Conservation (phyloP, 1,140 invertebrate genomes). For the Neodiprion virginianus region DNA sequence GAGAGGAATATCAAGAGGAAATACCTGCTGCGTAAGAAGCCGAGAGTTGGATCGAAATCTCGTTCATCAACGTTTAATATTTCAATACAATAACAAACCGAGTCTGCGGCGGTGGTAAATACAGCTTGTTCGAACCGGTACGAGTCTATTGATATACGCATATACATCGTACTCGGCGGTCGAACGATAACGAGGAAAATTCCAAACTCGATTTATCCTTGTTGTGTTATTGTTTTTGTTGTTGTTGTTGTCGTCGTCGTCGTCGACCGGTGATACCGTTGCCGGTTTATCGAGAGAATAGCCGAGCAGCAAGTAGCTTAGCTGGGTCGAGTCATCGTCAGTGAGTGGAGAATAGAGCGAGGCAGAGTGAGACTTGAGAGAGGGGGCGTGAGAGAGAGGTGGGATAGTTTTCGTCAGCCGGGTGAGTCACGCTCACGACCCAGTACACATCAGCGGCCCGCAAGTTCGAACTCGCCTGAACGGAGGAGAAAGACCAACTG, state of each 20-base stretch:
- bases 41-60: too few species aligned
- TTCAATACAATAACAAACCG: too few species aligned
- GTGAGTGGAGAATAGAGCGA: neutral
- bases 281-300: neutral
- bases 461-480: too few species aligned
- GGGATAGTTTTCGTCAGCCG: neutral
- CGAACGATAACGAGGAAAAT: neutral
- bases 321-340: neutral
- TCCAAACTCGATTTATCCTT: neutral
- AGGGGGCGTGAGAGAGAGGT: neutral
- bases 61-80: too few species aligned
- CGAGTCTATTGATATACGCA: too few species aligned
- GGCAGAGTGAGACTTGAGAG: too few species aligned
- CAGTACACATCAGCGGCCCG: neutral
- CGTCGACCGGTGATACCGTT: neutral
- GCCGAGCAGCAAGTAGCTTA: neutral
- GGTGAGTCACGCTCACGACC: neutral
- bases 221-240: neutral
- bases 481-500: too few species aligned
- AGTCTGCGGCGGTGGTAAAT: too few species aligned
- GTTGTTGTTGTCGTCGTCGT: neutral
- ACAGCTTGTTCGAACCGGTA: too few species aligned
- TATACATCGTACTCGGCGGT: neutral
- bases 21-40: too few species aligned
- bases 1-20: too few species aligned